phyloP scores from a whole-genome alignment of 2,113 vertebrate species.

The Petaurus breviceps region DNA sequence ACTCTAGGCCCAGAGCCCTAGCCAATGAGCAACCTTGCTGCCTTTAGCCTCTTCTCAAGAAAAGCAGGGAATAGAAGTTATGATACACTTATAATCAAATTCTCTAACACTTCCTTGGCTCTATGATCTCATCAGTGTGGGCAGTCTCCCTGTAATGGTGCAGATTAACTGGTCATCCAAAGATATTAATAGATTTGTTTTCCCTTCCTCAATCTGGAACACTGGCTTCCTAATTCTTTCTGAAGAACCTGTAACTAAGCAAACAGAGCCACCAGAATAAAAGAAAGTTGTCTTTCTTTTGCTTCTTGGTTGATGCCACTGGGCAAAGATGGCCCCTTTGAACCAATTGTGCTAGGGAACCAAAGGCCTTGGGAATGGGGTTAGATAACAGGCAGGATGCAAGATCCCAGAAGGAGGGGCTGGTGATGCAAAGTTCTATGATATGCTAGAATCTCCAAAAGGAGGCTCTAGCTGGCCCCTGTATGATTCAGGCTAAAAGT shows the following conservation, averaged over 20 bases:
- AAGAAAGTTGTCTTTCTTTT: background rate
- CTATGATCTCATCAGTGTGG: background rate
- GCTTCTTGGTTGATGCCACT: background rate
- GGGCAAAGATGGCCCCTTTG: background rate
- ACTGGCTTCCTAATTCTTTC: background rate
- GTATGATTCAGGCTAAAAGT: background rate
- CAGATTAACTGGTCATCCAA: background rate
- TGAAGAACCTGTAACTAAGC: background rate
- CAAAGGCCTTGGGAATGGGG: background rate
- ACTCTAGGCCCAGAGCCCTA: background rate
- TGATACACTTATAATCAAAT: background rate
- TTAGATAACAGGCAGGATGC: background rate
- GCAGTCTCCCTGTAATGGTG: background rate
- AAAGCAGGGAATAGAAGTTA: background rate
- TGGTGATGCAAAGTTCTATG: background rate
- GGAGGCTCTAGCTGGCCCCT: background rate
- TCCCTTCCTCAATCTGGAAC: background rate
- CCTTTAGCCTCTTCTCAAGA: background rate
- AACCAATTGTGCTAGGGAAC: background rate
- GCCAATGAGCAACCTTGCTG: background rate
- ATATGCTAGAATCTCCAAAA: background rate
- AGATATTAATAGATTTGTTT: background rate
- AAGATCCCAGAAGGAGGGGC: background rate
- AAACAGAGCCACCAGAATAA: background rate
- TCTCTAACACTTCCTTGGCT: background rate